Percentiles rank a stretch among this genome's conserved stretches.
phyloP scores from a whole-genome alignment of 2,888 invertebrate genomes.

The Pseudococcus jackbeardsleyi region DNA sequence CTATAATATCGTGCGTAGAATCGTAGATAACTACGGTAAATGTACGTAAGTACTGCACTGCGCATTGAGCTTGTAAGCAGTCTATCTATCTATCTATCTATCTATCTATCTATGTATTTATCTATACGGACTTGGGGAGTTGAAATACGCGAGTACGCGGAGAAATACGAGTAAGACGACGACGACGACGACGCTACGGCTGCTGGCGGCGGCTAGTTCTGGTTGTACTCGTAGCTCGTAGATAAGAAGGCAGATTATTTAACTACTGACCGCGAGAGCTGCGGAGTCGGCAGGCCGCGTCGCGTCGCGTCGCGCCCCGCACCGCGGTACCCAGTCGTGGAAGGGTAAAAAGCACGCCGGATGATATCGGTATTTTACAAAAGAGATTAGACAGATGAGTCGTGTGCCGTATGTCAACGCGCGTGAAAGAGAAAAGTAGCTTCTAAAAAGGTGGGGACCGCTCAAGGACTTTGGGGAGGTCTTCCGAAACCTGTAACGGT shows the following conservation, averaged over 20 bases:
- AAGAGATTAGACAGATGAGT: slow-evolving; percentile 59
- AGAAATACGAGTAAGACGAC: not conserved
- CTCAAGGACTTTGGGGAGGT: slow-evolving; percentile 64
- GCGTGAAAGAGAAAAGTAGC: slow-evolving; percentile 61
- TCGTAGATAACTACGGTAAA: too few relatives aligned
- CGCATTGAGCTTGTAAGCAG: too few relatives aligned
- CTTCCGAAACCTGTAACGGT: slow-evolving; percentile 61
- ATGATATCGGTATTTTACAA: slow-evolving; percentile 56
- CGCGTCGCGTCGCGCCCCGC: not conserved
- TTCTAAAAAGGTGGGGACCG: slow-evolving; percentile 40
- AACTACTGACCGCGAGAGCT: slow-evolving; percentile 54
- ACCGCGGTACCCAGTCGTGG: not conserved
- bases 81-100: too few relatives aligned
- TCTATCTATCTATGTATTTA: too few relatives aligned
- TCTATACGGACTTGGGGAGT: too few relatives aligned
- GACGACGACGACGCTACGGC: not conserved
- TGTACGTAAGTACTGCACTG: too few relatives aligned
- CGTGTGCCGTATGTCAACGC: slow-evolving; percentile 65
- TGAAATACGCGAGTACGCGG: not conserved
- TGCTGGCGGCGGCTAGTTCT: not conserved
- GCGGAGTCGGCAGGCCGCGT: not conserved
- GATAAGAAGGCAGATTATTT: slow-evolving; percentile 48
- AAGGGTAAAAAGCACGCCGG: slow-evolving; percentile 57
- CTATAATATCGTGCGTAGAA: too few relatives aligned
- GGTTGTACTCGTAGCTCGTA: not conserved